A percentile compares a stretch with the other conserved stretches of the same genome.
Conservation (phyloP, 2,888 invertebrate species). For the Diachrysia chrysitis region DNA sequence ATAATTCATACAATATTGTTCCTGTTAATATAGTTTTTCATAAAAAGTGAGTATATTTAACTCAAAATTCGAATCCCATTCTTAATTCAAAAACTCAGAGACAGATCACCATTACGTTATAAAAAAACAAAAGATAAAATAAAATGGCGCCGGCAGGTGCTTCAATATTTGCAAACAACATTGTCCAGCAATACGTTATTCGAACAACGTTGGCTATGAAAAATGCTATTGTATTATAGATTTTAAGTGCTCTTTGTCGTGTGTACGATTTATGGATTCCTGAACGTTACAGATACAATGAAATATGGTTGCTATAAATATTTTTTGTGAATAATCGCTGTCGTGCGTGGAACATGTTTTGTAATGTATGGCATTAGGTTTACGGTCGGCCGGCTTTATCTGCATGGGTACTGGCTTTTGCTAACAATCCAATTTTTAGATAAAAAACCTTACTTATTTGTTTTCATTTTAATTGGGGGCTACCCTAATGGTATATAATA, state of each 20-base stretch:
- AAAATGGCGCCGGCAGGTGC: conserved; percentile 63
- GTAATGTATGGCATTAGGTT: conserved; percentile 48
- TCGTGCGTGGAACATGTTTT: conserved; percentile 36
- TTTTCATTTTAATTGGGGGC: no score
- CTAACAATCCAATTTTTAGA: background rate
- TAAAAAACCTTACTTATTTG: no score
- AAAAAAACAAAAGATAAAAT: conserved; percentile 55
- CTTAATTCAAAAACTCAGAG: conserved; percentile 1
- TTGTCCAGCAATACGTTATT: conserved; percentile 57
- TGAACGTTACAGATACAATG: conserved; percentile 56
- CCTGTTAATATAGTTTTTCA: no score
- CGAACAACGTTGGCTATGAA: conserved; percentile 59
- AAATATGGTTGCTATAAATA: conserved; percentile 63
- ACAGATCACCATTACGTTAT: background rate
- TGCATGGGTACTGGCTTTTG: background rate
- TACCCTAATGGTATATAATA: no score
- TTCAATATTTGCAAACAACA: conserved; percentile 67
- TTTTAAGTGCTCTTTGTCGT: conserved; percentile 59
- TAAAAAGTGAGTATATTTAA: background rate
- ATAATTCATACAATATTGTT: no score
- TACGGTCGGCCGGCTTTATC: conserved; percentile 31
- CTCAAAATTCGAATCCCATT: background rate
- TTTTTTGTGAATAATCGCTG: conserved; percentile 65
- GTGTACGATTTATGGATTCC: conserved; percentile 56
- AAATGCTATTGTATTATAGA: conserved; percentile 61